Conservation (phyloP, 2,888 invertebrate genomes). For the Apamea anceps region DNA sequence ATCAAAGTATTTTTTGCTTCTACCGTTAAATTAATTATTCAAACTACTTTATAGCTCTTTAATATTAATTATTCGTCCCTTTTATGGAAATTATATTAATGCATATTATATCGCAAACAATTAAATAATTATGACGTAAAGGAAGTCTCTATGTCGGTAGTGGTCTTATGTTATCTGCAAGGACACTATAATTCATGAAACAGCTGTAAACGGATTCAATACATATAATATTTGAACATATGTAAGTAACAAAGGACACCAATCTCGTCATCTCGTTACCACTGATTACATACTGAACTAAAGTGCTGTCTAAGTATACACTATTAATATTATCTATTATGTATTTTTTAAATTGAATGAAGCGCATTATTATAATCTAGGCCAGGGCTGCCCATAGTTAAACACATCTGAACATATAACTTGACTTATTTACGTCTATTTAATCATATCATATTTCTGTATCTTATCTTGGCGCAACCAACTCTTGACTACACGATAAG, state of each 20-base stretch:
- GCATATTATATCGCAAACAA: conserved; percentile 22
- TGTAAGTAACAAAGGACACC: conserved; percentile 22
- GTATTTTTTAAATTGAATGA: conserved; percentile 55
- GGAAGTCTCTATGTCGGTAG: neutral
- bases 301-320: conserved; percentile 52
- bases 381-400: conserved; percentile 67
- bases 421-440: conserved; percentile 59
- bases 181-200: conserved; percentile 19
- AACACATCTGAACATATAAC: conserved; percentile 65
- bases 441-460: conserved; percentile 53
- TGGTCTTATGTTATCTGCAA: conserved; percentile 31
- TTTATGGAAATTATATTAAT: conserved; percentile 17
- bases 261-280: conserved; percentile 33
- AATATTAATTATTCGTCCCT: conserved; percentile 10
- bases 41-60: conserved; percentile 15
- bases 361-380: conserved; percentile 66
- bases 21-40: neutral
- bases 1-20: neutral
- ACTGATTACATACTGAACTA: neutral
- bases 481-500: conserved; percentile 23
- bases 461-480: conserved; percentile 62
- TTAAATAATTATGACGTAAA: conserved; percentile 39
- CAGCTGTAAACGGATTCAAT: conserved; percentile 10
- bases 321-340: conserved; percentile 33
- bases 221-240: conserved; percentile 9